These are phyloP conservation scores for Mesochorus sp. DNA, from an alignment of 2,888 invertebrate species.

Conservation along the genomic window DNA sequence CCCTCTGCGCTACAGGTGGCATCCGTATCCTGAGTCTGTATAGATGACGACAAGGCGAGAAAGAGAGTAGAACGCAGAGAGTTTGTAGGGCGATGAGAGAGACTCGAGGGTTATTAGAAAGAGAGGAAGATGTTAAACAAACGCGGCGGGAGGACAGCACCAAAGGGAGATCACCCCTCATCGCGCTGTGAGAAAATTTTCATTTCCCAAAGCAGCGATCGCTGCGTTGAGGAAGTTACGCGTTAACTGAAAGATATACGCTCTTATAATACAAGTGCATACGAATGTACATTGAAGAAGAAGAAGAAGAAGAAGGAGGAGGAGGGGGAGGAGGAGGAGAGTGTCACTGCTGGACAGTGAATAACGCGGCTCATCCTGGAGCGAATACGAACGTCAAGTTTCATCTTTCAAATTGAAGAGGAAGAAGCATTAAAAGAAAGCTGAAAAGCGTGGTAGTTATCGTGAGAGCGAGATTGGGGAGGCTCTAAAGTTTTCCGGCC, in stretches of 20 bases:
- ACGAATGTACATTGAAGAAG: constrained; percentile 20
- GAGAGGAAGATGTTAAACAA: not conserved
- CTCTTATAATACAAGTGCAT: constrained; percentile 7
- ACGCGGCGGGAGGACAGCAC: constrained; percentile 23
- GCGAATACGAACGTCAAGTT: constrained; percentile 42
- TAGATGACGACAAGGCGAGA: constrained; percentile 49
- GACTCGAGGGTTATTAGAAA: not conserved
- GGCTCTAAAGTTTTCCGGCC: constrained; percentile 48
- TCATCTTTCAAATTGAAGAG: constrained; percentile 38
- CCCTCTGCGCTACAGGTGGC: constrained; percentile 74
- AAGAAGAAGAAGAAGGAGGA: constrained; percentile 5
- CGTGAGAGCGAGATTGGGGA: constrained; percentile 25
- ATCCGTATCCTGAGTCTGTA: constrained; percentile 61
- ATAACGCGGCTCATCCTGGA: constrained; percentile 34
- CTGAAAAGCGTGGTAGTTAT: constrained; percentile 1
- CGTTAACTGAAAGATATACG: constrained; percentile 23
- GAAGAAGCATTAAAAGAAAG: constrained; percentile 21
- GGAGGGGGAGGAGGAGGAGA: not conserved
- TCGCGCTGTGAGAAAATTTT: constrained; percentile 60
- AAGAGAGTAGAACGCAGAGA: constrained; percentile 16
- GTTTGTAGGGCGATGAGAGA: constrained; percentile 16
- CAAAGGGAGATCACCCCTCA: constrained; percentile 35
- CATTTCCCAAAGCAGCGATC: constrained; percentile 22
- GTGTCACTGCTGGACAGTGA: constrained; percentile 21
- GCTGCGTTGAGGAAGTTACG: constrained; percentile 46